Percentiles rank a stretch among this genome's conserved stretches.
phyloP scores from a whole-genome alignment of 2,113 vertebrate genomes.

The Platichthys stellatus region DNA sequence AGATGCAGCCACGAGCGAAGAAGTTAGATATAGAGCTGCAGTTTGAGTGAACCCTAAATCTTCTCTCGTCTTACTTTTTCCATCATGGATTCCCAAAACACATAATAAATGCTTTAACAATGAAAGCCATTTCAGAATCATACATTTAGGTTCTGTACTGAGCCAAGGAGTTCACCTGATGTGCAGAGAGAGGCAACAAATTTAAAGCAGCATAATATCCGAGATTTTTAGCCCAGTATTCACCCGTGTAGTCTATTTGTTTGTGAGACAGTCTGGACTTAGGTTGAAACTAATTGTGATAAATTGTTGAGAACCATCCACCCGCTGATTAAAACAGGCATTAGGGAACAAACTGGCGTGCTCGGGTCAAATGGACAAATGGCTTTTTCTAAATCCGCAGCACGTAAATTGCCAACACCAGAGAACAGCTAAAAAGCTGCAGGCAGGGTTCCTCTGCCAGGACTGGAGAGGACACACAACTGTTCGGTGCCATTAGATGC shows the following conservation, averaged over 20 bases:
- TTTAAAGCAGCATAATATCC: conserved; percentile 16
- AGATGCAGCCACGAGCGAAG: not conserved
- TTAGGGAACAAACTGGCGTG: conserved; percentile 19
- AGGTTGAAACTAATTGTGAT: conserved; percentile 45
- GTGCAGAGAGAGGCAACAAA: conserved; percentile 1
- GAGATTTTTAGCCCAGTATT: not conserved
- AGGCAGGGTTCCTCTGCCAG: not conserved
- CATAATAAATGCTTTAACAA: not conserved
- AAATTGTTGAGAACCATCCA: conserved; percentile 22
- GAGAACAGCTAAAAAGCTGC: conserved; percentile 2
- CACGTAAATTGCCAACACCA: not conserved
- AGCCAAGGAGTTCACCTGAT: not conserved
- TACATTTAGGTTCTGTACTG: not conserved
- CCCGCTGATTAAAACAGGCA: conserved; percentile 47
- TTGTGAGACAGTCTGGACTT: conserved; percentile 1
- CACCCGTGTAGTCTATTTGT: not conserved
- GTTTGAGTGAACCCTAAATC: not conserved
- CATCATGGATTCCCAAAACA: not conserved
- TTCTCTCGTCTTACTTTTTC: not conserved
- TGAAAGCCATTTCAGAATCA: not conserved
- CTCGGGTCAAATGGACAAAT: conserved; percentile 27
- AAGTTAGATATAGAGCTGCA: not conserved
- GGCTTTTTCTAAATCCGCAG: not conserved
- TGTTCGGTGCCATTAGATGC: conserved; percentile 6
- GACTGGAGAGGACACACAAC: not conserved